phyloP scores from a whole-genome alignment of 2,888 invertebrate genomes.

The Teleogryllus oceanicus region DNA sequence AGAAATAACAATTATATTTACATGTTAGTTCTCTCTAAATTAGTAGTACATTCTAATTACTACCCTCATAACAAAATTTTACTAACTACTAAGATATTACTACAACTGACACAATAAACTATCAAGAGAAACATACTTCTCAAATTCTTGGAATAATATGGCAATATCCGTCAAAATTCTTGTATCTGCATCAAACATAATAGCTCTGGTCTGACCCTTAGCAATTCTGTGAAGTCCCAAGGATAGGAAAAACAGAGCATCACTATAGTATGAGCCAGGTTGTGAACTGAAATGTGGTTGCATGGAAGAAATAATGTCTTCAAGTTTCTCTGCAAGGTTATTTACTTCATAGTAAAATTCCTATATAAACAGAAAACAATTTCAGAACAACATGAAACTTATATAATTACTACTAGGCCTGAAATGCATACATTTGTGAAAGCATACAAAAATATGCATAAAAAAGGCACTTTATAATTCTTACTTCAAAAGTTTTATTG shows the following conservation, averaged over 20 bases:
- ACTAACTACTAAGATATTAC: too few relatives aligned
- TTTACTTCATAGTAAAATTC: slow-evolving; percentile 60
- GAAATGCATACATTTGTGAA: too few relatives aligned
- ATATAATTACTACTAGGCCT: neutral
- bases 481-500: slow-evolving; percentile 49
- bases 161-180: slow-evolving; percentile 66
- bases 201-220: slow-evolving; percentile 59
- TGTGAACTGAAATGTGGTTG: slow-evolving; percentile 68
- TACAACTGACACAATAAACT: too few relatives aligned
- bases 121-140: slow-evolving; percentile 47
- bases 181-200: slow-evolving; percentile 75
- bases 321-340: slow-evolving; percentile 56
- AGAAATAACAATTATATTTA: too few relatives aligned
- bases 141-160: slow-evolving; percentile 64
- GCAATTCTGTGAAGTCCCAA: slow-evolving; percentile 68
- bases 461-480: slow-evolving; percentile 39
- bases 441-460: neutral
- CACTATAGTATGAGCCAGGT: slow-evolving; percentile 71
- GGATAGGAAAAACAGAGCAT: slow-evolving; percentile 74
- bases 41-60: too few relatives aligned
- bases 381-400: neutral
- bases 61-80: too few relatives aligned
- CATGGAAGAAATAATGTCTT: slow-evolving; percentile 63
- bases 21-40: too few relatives aligned
- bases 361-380: slow-evolving; percentile 42